Conservation (phyloP, 2,888 invertebrate genomes). For the Mongoloraphidia duomilia region DNA sequence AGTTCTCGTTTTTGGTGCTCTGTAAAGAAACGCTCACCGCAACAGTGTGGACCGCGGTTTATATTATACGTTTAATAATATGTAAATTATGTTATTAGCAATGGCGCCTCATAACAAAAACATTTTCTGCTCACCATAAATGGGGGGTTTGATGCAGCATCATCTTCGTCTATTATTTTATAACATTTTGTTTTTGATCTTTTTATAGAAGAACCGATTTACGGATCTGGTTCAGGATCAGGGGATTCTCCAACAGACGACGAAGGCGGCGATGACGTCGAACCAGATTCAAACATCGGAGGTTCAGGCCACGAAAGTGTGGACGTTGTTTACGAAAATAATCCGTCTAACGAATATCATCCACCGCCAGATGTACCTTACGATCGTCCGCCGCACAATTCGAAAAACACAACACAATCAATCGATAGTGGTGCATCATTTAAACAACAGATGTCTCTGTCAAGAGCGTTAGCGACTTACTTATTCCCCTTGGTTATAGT, state of each 20-base stretch:
- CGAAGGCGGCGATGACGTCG: constrained; percentile 21
- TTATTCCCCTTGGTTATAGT: constrained; percentile 69
- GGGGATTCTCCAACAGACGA: constrained; percentile 43
- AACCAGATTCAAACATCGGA: constrained; percentile 20
- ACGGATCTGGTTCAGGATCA: constrained; percentile 59
- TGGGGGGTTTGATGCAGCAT: too few relatives aligned
- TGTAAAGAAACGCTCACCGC: too few relatives aligned
- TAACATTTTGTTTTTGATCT: background rate
- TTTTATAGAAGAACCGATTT: constrained; percentile 38
- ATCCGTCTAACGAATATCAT: constrained; percentile 1
- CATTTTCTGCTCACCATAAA: too few relatives aligned
- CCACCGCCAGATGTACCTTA: constrained; percentile 2
- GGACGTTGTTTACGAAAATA: constrained; percentile 16
- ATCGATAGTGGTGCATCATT: constrained; percentile 27
- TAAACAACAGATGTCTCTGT: constrained; percentile 35
- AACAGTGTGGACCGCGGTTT: too few relatives aligned
- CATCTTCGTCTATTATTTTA: too few relatives aligned
- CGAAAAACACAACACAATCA: constrained; percentile 7
- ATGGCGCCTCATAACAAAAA: too few relatives aligned
- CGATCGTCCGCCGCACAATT: constrained; percentile 7
- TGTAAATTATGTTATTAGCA: too few relatives aligned
- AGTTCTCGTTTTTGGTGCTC: too few relatives aligned
- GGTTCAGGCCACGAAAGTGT: constrained; percentile 28
- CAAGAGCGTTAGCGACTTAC: constrained; percentile 54
- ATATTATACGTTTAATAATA: background rate